Conservation (phyloP, 2,797 vertebrate genomes). For the Galaxias olidus region DNA sequence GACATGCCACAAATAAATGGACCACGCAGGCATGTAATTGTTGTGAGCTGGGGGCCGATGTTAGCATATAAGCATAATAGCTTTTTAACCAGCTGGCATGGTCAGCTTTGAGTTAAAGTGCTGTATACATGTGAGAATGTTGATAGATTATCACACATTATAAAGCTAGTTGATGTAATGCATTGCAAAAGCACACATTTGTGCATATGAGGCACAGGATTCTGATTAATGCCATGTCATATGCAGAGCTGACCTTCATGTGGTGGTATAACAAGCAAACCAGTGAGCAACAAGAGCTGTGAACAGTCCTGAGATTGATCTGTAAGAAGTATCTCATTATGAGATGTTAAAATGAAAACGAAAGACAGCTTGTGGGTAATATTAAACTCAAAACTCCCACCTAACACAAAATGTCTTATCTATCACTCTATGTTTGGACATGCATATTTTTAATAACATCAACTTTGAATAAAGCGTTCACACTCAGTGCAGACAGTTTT, state of each 20-base stretch:
- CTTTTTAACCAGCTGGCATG: slow-evolving; percentile 27
- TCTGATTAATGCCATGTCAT: no score
- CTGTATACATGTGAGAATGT: slow-evolving; percentile 42
- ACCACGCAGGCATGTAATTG: slow-evolving; percentile 16
- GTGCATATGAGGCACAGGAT: no score
- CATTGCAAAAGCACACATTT: no score
- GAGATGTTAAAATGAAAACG: no score
- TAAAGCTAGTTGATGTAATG: slow-evolving; percentile 12
- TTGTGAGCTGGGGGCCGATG: slow-evolving; percentile 45
- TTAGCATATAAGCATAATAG: slow-evolving; percentile 53
- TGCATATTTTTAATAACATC: slow-evolving; percentile 1
- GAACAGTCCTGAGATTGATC: no score
- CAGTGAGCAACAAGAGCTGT: no score
- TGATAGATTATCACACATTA: slow-evolving; percentile 24
- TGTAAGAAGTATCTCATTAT: no score
- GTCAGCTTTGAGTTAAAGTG: slow-evolving; percentile 28
- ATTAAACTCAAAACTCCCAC: no score
- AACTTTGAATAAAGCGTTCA: slow-evolving; percentile 18
- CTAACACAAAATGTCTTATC: no score
- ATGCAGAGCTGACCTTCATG: no score
- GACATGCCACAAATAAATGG: slow-evolving; percentile 2
- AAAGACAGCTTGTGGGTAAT: no score
- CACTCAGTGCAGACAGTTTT: slow-evolving; percentile 29
- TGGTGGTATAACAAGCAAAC: no score
- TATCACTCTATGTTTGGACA: slow-evolving; percentile 16